Base-by-base conservation (phyloP, 2,888 invertebrate species). In the Meghimatium bilineatum region DNA sequence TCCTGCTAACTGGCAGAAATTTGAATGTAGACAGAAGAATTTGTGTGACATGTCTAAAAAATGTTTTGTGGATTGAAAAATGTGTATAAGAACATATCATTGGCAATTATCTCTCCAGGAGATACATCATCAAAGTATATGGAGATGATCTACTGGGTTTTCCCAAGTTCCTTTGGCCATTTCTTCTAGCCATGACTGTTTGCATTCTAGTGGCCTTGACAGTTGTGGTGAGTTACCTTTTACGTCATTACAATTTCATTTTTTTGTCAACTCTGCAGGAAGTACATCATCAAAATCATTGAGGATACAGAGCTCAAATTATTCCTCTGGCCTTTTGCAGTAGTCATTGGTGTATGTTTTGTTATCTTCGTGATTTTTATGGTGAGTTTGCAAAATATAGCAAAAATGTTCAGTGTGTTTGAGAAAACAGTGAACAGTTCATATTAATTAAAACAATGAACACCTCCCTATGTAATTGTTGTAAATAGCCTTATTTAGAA, bases 321-420 rank as follows among this genome's bases (percentile, higher is more conserved):
- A 82, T 97, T 97, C 93, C 95, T 99, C 87, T 95, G 98, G 92
- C 99, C 99, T 23, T 99, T 99, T 94, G 97, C 97, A 63, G 96
- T 98, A 90, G 96, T 99, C 85, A 97, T 99, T 90, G 97, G 97
- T 83, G 95, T 98, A 88, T 98, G 98, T 94, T 97, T 99, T 92
- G 94, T 97, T 89, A 95, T 97, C 89, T 97, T 94, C 87, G 87
- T 94, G 32, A 85, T 92, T 60, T 93, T 94, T 85, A 88, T 94
- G 92, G 93, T 94, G 87, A 89, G 93, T 90, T 26, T 12, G 26
- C n/a, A n/a, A n/a, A n/a, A n/a, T n/a, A n/a, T n/a, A n/a, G n/a
- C n/a, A n/a, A n/a, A n/a, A n/a, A n/a, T n/a, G n/a, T n/a, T n/a
- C n/a, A n/a, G n/a, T n/a, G n/a, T n/a, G n/a, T n/a, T n/a, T n/a